These are phyloP conservation scores for Glossosoma conforme DNA, from an alignment of 1,140 invertebrate genomes.

Conservation along the genomic window DNA sequence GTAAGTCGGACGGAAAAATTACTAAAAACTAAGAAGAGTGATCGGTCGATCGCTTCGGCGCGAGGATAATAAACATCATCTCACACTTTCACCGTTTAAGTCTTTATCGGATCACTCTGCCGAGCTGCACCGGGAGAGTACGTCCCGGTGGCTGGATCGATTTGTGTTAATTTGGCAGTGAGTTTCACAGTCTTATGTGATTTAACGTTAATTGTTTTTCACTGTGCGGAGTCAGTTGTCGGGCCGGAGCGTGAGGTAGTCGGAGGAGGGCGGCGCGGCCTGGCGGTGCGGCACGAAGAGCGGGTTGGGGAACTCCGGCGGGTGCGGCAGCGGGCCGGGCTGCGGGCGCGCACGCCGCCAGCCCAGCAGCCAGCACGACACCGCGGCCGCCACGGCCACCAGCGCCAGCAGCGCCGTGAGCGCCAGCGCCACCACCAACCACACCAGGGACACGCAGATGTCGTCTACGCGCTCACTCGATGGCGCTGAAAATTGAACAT, in stretches of 20 bases:
- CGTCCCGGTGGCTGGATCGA: background rate
- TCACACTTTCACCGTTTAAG: background rate
- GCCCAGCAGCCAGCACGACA: constrained; percentile 92
- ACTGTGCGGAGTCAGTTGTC: too few relatives aligned
- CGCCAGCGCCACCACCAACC: constrained; percentile 86
- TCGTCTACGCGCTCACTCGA: constrained; percentile 55
- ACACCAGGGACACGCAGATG: constrained; percentile 89
- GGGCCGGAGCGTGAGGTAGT: constrained; percentile 51
- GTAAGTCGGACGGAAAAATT: constrained; percentile 11
- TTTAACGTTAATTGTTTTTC: too few relatives aligned
- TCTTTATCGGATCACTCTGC: background rate
- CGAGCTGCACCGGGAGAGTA: background rate
- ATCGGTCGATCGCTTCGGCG: background rate
- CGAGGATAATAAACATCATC: background rate
- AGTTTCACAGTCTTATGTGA: too few relatives aligned
- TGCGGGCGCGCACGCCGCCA: constrained; percentile 80
- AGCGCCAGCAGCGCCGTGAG: constrained; percentile 86
- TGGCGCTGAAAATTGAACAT: constrained; percentile 25
- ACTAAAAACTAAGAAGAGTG: constrained; percentile 19
- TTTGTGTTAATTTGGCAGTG: too few relatives aligned
- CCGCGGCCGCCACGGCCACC: constrained; percentile 88
- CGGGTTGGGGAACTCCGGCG: constrained; percentile 91
- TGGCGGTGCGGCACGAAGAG: constrained; percentile 87
- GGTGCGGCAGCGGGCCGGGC: constrained; percentile 85
- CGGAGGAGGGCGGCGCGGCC: constrained; percentile 71